Percentiles rank a stretch among this genome's conserved stretches.
Conservation (phyloP, 92 coral and sea anemone species). For the Epizoanthus illoricatus region DNA sequence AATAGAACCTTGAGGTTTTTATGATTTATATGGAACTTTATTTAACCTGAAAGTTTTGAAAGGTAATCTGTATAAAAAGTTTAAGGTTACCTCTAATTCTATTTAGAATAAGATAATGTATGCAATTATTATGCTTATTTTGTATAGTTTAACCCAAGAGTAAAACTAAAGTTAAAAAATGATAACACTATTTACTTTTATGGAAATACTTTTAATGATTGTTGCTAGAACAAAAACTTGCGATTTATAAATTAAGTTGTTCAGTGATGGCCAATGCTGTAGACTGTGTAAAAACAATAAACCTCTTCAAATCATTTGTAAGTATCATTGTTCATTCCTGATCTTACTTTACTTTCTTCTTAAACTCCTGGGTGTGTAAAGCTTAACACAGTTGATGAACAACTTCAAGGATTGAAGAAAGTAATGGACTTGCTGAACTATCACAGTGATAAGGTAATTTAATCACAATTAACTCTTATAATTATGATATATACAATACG, state of each 20-base stretch:
- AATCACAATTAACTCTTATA: background rate
- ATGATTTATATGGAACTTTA: no score
- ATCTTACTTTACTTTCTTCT: background rate
- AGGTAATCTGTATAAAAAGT: background rate
- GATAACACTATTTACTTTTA: background rate
- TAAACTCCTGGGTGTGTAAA: slow-evolving; percentile 27
- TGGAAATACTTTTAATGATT: background rate
- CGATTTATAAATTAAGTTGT: background rate
- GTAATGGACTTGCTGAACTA: slow-evolving; percentile 60
- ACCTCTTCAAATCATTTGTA: background rate
- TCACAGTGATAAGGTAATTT: slow-evolving; percentile 74
- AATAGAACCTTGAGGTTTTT: no score
- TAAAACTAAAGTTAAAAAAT: background rate
- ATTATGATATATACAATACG: background rate
- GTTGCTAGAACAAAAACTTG: no score
- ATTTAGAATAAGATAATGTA: background rate
- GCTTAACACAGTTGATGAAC: slow-evolving; percentile 64
- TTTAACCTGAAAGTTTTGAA: no score
- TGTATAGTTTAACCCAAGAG: background rate
- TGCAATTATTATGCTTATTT: background rate
- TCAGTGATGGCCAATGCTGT: background rate
- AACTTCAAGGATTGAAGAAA: slow-evolving; percentile 62
- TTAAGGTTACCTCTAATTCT: background rate
- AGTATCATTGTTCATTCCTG: background rate
- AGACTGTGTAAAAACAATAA: background rate